These are phyloP conservation scores for Agrotis segetum DNA, from an alignment of 2,888 invertebrate species.

Conservation along the genomic window DNA sequence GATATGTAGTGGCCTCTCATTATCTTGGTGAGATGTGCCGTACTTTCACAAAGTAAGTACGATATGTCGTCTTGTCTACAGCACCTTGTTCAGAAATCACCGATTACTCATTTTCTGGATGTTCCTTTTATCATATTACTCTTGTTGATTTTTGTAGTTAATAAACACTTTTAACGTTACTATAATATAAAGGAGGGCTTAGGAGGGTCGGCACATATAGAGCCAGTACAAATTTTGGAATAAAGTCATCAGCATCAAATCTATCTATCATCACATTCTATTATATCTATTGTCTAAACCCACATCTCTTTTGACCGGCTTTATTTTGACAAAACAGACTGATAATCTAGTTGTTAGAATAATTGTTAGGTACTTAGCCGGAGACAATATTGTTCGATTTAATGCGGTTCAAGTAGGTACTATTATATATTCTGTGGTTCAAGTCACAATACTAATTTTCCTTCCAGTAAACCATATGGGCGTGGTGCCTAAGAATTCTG, in stretches of 20 bases:
- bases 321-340: neutral
- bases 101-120: too few species aligned
- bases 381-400: neutral
- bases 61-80: neutral
- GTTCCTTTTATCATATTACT: too few species aligned
- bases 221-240: too few species aligned
- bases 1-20: neutral
- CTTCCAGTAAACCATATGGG: constrained; percentile 18
- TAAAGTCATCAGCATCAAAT: too few species aligned
- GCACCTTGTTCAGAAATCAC: too few species aligned
- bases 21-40: neutral
- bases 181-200: too few species aligned
- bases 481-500: neutral
- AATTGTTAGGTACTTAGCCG: neutral
- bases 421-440: too few species aligned
- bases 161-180: too few species aligned
- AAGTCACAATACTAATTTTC: too few species aligned
- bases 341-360: neutral
- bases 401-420: constrained; percentile 6
- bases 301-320: neutral
- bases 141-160: too few species aligned
- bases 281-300: neutral
- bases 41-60: constrained; percentile 8
- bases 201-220: too few species aligned
- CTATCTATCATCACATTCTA: too few species aligned